phyloP scores from a whole-genome alignment of 2,797 vertebrate genomes.

The Agapornis canus region DNA sequence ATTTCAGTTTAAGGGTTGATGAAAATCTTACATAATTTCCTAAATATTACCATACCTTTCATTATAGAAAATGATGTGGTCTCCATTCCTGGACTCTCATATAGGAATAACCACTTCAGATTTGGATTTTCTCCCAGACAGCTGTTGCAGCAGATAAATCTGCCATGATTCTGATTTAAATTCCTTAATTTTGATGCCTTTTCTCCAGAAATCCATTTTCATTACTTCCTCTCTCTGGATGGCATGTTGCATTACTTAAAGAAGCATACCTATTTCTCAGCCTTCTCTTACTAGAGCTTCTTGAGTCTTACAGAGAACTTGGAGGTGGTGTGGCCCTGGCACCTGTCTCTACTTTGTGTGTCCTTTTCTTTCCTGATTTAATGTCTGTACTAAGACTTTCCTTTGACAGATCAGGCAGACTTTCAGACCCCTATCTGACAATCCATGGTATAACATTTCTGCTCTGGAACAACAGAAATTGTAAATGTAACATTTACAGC shows the following conservation, averaged over 20 bases:
- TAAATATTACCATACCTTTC: background rate
- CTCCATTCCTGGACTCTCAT: background rate
- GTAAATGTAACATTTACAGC: background rate
- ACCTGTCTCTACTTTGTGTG: background rate
- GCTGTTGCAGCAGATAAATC: background rate
- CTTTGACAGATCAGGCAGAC: background rate
- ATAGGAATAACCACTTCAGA: background rate
- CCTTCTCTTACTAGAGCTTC: background rate
- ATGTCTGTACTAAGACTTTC: background rate
- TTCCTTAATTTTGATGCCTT: background rate
- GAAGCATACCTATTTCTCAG: background rate
- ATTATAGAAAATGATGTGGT: background rate
- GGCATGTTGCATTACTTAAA: background rate
- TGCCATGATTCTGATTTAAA: background rate
- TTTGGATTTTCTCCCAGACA: background rate
- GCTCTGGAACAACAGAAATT: background rate
- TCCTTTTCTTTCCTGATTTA: background rate
- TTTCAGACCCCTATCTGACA: background rate
- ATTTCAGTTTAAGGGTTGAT: background rate
- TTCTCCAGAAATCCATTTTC: background rate
- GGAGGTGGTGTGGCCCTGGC: background rate
- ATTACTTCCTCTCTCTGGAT: background rate
- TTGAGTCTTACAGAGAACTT: background rate
- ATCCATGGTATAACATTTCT: background rate
- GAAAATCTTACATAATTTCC: background rate